Base-by-base conservation (phyloP, 2,888 invertebrate species). In the Tipula confusa region DNA sequence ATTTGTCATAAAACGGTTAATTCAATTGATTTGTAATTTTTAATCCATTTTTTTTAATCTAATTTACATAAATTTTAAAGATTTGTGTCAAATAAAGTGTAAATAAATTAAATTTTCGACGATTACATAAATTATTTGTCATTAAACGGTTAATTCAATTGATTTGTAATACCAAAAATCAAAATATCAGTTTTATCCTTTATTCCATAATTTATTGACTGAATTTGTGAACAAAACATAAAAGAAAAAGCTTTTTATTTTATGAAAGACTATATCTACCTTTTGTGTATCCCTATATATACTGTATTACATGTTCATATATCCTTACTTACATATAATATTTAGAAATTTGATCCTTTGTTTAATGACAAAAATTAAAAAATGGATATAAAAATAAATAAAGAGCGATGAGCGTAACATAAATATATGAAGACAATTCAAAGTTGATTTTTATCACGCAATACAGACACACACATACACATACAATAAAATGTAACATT, bases 391-490 rank as follows among this genome's bases (percentile, higher is more conserved):
- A 31, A 31, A 31, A 31, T 13, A 38, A 38, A 64, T 24, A 48
- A 18, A 18, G 9, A 9, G 3, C 64, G 24, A 24, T 64, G 64
- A 64, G 24, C 18, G 64, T 64, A 24, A 24, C n/a, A n/a, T n/a
- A n/a, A 64, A 24, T 64, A 24, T 64, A 43, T 3, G 43, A 43
- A 43, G 43, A 43, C 43, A 43, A 43, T 43, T 43, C 9, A 64
- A 24, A 24, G 64, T 64, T 64, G 64, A 64, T 64, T 18, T 64
- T 64, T 64, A 64, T 64, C 64, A 64, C 64, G 64, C 64, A 64
- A 24, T 24, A 18, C 64, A 43, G 3, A 43, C 15, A n/a, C 24
- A n/a, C 33, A 33, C 33, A 33, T 9, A n/a, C 15, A 13, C 18
- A 64, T 24, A 38, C 24, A 2, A 33, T 9, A 9, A 15, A n/a